Conservation (phyloP, 2,797 vertebrate species). For the Peromyscus eremicus region DNA sequence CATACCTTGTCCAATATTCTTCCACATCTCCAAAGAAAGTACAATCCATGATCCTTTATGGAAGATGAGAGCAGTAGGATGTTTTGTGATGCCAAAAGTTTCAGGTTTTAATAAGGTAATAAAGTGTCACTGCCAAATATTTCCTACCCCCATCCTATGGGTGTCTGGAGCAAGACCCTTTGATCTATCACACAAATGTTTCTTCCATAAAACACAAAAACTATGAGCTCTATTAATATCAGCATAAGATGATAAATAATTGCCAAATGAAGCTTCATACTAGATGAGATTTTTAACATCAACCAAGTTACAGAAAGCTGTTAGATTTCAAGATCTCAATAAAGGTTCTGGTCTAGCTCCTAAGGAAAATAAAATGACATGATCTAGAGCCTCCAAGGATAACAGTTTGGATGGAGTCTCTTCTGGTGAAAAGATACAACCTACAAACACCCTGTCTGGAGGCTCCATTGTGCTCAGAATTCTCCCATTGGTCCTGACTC, state of each 20-base stretch:
- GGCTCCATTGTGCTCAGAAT: not conserved
- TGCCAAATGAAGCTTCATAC: constrained; percentile 14
- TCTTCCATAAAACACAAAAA: constrained; percentile 35
- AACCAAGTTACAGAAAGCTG: not conserved
- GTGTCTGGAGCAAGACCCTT: not conserved
- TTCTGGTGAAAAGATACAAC: not conserved
- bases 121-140: not conserved
- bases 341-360: not conserved
- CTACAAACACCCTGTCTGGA: not conserved
- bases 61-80: not conserved
- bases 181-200: constrained; percentile 29
- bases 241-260: constrained; percentile 38
- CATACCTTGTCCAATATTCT: not conserved
- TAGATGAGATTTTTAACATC: constrained; percentile 8
- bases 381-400: not conserved
- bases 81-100: not conserved
- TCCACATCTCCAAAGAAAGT: constrained; percentile 1
- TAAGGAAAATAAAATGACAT: constrained; percentile 26
- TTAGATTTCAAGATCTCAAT: constrained; percentile 4
- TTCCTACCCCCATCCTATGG: not conserved
- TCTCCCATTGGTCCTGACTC: not conserved
- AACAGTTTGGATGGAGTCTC: not conserved
- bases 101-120: constrained; percentile 18
- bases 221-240: not conserved
- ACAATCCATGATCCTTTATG: not conserved